phyloP scores from a whole-genome alignment of 2,888 invertebrate species.

The Acrobasis consociella region DNA sequence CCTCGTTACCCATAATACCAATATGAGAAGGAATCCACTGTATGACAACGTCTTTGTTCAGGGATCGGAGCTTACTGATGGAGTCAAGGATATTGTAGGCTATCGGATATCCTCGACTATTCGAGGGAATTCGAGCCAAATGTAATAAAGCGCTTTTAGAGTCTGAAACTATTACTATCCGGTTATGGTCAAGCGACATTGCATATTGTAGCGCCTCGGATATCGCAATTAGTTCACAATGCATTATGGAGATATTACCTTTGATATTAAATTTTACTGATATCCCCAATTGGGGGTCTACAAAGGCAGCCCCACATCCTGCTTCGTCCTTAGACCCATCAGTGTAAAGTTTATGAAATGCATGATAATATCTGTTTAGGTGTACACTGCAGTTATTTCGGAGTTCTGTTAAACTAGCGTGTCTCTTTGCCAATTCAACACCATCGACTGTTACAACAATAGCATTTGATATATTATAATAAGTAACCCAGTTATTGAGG shows the following conservation, averaged over 20 bases:
- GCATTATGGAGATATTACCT: neutral
- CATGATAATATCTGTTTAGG: neutral
- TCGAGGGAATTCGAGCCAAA: slow-evolving; percentile 6
- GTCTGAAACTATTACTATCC: neutral
- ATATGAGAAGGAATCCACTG: neutral
- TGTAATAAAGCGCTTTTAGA: slow-evolving; percentile 4
- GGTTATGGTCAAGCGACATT: neutral
- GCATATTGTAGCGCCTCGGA: neutral
- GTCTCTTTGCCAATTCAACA: neutral
- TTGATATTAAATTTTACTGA: neutral
- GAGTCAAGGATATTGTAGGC: neutral
- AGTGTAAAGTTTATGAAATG: neutral
- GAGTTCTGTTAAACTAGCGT: neutral
- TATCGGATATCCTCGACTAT: slow-evolving; percentile 8
- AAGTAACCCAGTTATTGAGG: neutral
- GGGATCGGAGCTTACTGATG: neutral
- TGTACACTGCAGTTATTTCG: neutral
- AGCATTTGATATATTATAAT: neutral
- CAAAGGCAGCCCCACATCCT: neutral
- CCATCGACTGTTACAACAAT: neutral
- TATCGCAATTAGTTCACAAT: neutral
- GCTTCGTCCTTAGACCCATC: neutral
- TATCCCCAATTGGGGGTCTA: neutral
- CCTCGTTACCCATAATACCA: neutral
- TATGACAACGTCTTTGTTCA: neutral